A percentile compares a stretch with the other conserved stretches of the same genome.
Evolutionary conservation across 2,113 vertebrate genomes (phyloP).

Genomic region (Panthera leo): DNA sequence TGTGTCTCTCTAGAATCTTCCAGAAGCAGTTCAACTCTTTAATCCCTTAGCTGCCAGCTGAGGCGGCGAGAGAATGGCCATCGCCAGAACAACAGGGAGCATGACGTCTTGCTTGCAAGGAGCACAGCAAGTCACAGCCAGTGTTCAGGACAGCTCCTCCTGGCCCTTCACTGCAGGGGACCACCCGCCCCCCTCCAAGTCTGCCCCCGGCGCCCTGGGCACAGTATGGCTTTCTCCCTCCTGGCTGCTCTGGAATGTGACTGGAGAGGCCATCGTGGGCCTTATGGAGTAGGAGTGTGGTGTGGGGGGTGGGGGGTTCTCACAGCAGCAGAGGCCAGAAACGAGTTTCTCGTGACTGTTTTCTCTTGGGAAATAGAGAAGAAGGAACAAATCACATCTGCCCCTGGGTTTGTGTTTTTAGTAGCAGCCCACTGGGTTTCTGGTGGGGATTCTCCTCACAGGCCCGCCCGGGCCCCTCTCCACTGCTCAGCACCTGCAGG

Average conservation of each 20-base stretch:
- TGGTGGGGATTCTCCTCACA: neutral
- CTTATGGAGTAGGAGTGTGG: neutral
- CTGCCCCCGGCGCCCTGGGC: neutral
- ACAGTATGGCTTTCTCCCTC: neutral
- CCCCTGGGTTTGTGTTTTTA: neutral
- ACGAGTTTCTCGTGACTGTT: neutral
- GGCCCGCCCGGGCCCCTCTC: too few relatives aligned
- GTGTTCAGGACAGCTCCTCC: neutral
- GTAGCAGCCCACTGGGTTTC: neutral
- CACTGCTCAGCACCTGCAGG: neutral
- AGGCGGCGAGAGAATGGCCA: neutral
- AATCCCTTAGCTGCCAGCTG: neutral
- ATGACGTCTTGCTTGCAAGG: neutral
- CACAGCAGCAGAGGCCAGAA: neutral
- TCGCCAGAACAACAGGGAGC: neutral
- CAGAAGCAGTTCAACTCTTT: neutral
- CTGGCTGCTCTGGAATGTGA: neutral
- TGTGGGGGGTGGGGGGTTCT: neutral
- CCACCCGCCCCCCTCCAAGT: fast-evolving
- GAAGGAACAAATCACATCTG: neutral
- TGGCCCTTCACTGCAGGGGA: neutral
- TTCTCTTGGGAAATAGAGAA: neutral
- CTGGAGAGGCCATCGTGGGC: neutral
- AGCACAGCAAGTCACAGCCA: neutral
- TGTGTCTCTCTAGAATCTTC: neutral